Conservation (phyloP, 2,888 invertebrate species). For the Lathronympha strigana region DNA sequence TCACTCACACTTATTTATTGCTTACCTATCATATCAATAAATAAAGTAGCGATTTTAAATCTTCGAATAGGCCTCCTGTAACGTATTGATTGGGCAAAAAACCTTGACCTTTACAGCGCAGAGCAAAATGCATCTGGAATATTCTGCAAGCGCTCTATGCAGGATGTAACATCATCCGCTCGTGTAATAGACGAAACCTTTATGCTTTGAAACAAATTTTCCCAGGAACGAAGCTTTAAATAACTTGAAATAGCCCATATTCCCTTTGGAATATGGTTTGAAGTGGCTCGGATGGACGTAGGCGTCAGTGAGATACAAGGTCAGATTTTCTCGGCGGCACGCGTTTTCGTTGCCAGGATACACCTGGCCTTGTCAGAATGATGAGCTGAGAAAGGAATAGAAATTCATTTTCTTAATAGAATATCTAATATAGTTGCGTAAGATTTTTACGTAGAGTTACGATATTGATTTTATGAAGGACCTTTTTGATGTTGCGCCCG, state of each 20-base stretch:
- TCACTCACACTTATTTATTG: too few species aligned
- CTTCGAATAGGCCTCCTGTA: too few species aligned
- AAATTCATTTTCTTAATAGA: conserved; percentile 6
- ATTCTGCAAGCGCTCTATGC: background rate
- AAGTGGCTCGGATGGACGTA: background rate
- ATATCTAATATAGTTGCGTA: background rate
- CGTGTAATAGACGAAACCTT: conserved; percentile 22
- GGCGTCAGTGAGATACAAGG: conserved; percentile 19
- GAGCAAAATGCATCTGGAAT: conserved; percentile 8
- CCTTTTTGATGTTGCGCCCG: background rate
- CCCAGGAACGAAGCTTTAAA: conserved; percentile 2
- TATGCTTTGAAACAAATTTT: conserved; percentile 13
- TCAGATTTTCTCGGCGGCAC: conserved; percentile 46
- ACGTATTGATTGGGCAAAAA: background rate
- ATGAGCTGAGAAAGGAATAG: background rate
- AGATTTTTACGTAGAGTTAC: background rate
- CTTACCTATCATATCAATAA: too few species aligned
- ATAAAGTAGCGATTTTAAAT: too few species aligned
- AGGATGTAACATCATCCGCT: conserved; percentile 10
- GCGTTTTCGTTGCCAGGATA: conserved; percentile 51
- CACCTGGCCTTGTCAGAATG: conserved; percentile 51
- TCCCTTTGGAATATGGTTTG: background rate
- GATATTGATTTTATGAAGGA: conserved; percentile 16
- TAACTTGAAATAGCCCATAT: background rate
- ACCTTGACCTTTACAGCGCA: conserved; percentile 7